A percentile compares a stretch with the other conserved stretches of the same genome.
Evolutionary conservation across 2,888 invertebrate genomes (phyloP).

Genomic region (Busseola fusca): DNA sequence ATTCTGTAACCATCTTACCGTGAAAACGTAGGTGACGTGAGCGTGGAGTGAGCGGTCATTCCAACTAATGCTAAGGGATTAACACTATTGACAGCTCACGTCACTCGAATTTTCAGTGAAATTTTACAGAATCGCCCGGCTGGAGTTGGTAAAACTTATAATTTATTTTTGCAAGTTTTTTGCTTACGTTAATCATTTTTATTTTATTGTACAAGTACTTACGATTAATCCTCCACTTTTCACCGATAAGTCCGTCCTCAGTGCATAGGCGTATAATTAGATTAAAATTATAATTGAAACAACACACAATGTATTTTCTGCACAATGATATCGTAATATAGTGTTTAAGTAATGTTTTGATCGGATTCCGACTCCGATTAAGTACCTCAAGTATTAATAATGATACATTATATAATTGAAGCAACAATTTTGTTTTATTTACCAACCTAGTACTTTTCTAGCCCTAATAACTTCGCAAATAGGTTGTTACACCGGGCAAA

Average conservation of each 20-base stretch:
- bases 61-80: too few species aligned
- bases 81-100: too few species aligned
- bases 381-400: slow-evolving; percentile 69
- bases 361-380: slow-evolving; percentile 64
- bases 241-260: slow-evolving; percentile 17
- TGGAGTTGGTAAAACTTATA: too few species aligned
- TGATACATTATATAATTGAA: slow-evolving; percentile 64
- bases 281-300: slow-evolving; percentile 63
- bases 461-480: neutral
- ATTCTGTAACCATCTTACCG: too few species aligned
- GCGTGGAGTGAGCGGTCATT: too few species aligned
- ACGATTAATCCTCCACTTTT: neutral
- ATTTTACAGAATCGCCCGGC: too few species aligned
- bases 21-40: too few species aligned
- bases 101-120: too few species aligned
- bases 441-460: neutral
- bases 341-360: slow-evolving; percentile 58
- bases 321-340: slow-evolving; percentile 69
- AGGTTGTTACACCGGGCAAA: too few species aligned
- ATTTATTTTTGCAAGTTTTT: neutral
- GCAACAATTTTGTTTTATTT: slow-evolving; percentile 64
- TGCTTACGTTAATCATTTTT: neutral
- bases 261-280: slow-evolving; percentile 49
- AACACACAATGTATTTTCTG: slow-evolving; percentile 71
- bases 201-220: neutral